A percentile compares a stretch with the other conserved stretches of the same genome.
Evolutionary conservation across 2,888 invertebrate genomes (phyloP).

Genomic region (Pheosia tremula): DNA sequence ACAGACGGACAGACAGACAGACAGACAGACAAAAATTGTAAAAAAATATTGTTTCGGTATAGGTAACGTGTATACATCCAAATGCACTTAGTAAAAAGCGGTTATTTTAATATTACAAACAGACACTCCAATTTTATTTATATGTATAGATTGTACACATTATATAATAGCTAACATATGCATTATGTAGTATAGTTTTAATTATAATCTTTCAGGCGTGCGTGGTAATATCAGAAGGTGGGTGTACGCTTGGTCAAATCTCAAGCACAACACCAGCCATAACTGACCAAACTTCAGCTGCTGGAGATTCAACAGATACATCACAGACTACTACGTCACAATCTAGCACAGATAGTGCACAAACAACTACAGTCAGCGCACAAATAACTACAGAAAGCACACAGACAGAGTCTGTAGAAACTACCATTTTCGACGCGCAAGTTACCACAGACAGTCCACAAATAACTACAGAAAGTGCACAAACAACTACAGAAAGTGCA

Average conservation of each 20-base stretch:
- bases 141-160: too few species aligned
- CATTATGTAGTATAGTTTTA: too few species aligned
- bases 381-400: background rate
- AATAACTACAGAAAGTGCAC: background rate
- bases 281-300: background rate
- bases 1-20: too few species aligned
- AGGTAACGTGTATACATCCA: too few species aligned
- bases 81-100: too few species aligned
- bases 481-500: background rate
- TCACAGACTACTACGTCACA: background rate
- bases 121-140: too few species aligned
- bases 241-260: conserved; percentile 12
- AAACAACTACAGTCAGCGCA: background rate
- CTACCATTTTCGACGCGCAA: background rate
- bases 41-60: too few species aligned
- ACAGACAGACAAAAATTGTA: too few species aligned
- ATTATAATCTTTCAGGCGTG: conserved; percentile 18
- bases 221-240: conserved; percentile 22
- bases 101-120: too few species aligned
- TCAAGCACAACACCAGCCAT: background rate
- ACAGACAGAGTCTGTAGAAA: conserved; percentile 7
- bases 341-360: background rate
- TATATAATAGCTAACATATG: too few species aligned
- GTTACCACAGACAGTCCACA: conserved; percentile 2
- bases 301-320: background rate